A percentile compares a stretch with the other conserved stretches of the same genome.
phyloP scores from a whole-genome alignment of 1,140 invertebrate species.

The Drosophila bocqueti region DNA sequence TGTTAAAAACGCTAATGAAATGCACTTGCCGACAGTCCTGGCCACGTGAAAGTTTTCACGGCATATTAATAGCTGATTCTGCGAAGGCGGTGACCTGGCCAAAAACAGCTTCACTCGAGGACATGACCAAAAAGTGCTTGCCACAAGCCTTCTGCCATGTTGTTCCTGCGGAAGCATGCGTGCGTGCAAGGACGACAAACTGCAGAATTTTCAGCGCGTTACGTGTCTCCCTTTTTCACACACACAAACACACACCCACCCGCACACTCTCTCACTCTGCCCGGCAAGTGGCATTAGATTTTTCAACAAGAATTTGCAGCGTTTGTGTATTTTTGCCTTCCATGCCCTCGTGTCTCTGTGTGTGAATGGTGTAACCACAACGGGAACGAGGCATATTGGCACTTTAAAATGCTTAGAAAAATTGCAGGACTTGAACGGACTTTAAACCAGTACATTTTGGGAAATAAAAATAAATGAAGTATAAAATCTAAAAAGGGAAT shows the following conservation, averaged over 20 bases:
- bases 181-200: slow-evolving; percentile 76
- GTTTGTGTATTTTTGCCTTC: slow-evolving; percentile 64
- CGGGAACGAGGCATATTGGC: slow-evolving; percentile 1
- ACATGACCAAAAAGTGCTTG: slow-evolving; percentile 71
- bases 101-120: slow-evolving; percentile 55
- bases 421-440: too few species aligned
- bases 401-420: slow-evolving; percentile 7
- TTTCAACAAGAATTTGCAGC: slow-evolving; percentile 76
- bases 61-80: slow-evolving; percentile 63
- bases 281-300: slow-evolving; percentile 73
- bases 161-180: slow-evolving; percentile 66
- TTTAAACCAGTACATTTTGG: not conserved
- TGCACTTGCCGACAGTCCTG: slow-evolving; percentile 48
- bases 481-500: not conserved
- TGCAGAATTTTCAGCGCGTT: slow-evolving; percentile 65
- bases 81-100: slow-evolving; percentile 49
- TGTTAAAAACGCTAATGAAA: slow-evolving; percentile 80
- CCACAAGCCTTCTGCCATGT: slow-evolving; percentile 64
- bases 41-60: slow-evolving; percentile 48
- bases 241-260: not conserved
- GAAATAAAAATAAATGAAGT: not conserved
- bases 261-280: not conserved
- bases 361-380: slow-evolving; percentile 13
- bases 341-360: slow-evolving; percentile 2
- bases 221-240: slow-evolving; percentile 50